A percentile compares a stretch with the other conserved stretches of the same genome.
Conservation (phyloP, 2,113 vertebrate genomes). For the Indri indri region DNA sequence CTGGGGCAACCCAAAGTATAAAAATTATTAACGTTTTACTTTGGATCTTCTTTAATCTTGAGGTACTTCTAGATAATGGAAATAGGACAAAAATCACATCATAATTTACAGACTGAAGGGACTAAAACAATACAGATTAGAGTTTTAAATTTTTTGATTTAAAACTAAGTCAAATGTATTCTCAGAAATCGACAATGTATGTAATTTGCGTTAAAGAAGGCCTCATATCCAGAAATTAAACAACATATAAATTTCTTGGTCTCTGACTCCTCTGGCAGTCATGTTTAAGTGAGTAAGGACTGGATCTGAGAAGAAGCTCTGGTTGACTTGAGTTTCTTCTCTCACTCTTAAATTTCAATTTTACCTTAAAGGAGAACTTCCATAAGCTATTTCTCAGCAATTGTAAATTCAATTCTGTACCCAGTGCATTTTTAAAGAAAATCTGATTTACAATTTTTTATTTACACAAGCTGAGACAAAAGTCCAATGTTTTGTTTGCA, state of each 20-base stretch:
- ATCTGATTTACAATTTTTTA: not conserved
- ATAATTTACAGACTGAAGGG: not conserved
- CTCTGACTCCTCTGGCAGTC: not conserved
- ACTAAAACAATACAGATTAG: not conserved
- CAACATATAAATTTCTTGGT: not conserved
- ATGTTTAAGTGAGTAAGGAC: not conserved
- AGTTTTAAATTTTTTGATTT: not conserved
- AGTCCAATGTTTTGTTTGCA: constrained; percentile 72
- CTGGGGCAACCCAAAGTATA: not conserved
- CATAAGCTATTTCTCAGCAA: not conserved
- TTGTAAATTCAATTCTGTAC: not conserved
- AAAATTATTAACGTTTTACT: not conserved
- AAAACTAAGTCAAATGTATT: not conserved
- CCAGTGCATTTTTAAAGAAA: not conserved
- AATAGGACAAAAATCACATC: not conserved
- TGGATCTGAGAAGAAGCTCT: not conserved
- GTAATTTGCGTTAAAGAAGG: not conserved
- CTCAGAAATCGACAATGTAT: not conserved
- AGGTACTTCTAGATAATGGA: not conserved
- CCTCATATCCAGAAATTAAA: not conserved
- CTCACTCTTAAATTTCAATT: not conserved
- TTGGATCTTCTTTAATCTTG: not conserved
- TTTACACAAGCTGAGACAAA: not conserved
- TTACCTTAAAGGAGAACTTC: not conserved
- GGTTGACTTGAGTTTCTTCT: not conserved